A percentile compares a stretch with the other conserved stretches of the same genome.
These are phyloP conservation scores for Lamprologus speciosus DNA, from an alignment of 2,113 vertebrate species.

Conservation along the genomic window DNA sequence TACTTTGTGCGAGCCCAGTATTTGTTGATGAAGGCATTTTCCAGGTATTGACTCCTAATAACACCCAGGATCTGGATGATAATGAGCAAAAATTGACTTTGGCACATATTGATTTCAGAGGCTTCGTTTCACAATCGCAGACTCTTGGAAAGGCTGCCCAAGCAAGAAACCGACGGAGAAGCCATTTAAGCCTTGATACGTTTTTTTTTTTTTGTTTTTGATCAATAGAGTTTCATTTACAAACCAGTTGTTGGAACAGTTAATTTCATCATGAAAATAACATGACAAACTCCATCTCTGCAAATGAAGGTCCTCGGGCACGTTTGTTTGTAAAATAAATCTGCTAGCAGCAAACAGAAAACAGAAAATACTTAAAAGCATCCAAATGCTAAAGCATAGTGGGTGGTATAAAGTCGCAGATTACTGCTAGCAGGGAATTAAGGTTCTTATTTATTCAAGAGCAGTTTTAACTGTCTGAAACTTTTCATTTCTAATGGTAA, in stretches of 20 bases:
- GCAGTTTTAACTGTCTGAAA: conserved; percentile 10
- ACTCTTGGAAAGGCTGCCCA: conserved; percentile 68
- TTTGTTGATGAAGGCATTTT: conserved; percentile 66
- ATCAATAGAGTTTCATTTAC: conserved; percentile 78
- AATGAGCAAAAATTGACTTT: conserved; percentile 74
- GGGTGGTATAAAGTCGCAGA: background rate
- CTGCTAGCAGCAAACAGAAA: background rate
- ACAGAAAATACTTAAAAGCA: background rate
- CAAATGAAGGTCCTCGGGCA: background rate
- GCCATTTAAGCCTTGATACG: conserved; percentile 65
- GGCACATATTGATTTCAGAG: conserved; percentile 77
- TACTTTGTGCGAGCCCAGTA: conserved; percentile 14
- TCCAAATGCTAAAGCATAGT: background rate
- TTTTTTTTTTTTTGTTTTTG: conserved; percentile 63
- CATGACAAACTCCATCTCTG: background rate
- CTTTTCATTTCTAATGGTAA: conserved; percentile 32
- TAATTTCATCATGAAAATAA: conserved; percentile 72
- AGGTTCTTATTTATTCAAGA: conserved; percentile 32
- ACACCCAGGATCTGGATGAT: conserved; percentile 73
- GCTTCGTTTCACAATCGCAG: conserved; percentile 73
- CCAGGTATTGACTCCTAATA: conserved; percentile 78
- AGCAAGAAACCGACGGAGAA: conserved; percentile 63
- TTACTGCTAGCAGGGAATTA: background rate
- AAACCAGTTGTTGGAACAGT: conserved; percentile 66
- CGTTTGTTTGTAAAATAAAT: background rate